Evolutionary conservation across 2,113 vertebrate genomes (phyloP).

Genomic region (Toxostoma redivivum): DNA sequence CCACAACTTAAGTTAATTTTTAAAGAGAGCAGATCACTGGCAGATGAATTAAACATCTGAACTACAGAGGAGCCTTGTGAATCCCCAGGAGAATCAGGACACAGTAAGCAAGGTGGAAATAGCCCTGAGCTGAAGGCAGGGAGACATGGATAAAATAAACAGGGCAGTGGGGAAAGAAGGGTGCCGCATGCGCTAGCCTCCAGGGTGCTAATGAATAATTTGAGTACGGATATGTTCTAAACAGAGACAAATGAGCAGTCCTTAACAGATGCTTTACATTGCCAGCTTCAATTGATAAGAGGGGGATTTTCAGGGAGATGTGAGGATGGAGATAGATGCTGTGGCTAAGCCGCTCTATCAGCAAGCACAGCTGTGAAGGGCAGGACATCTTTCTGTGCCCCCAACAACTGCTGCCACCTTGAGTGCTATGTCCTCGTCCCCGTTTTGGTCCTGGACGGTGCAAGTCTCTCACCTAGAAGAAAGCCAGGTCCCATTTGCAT

Average conservation of each 20-base stretch:
- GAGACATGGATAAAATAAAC: not conserved
- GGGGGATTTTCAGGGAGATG: not conserved
- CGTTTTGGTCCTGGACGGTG: accelerated
- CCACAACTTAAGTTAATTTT: not conserved
- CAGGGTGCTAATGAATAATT: conserved; percentile 20
- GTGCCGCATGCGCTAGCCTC: not conserved
- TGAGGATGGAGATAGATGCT: not conserved
- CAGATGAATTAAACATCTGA: conserved; percentile 33
- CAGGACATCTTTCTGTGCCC: not conserved
- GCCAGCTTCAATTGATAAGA: not conserved
- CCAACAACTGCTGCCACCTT: accelerated
- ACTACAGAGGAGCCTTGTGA: not conserved
- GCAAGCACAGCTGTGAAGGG: not conserved
- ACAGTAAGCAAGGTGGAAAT: not conserved
- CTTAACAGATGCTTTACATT: not conserved
- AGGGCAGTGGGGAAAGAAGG: not conserved
- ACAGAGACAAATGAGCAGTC: conserved; percentile 38
- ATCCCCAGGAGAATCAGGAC: not conserved
- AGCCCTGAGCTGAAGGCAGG: not conserved
- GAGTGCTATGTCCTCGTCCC: accelerated
- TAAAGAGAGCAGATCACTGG: not conserved
- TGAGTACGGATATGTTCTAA: not conserved
- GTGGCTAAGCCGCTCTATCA: not conserved
- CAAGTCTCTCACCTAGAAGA: not conserved
- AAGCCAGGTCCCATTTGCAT: not conserved